Base-by-base conservation (phyloP, 1,140 invertebrate species). In the Leptonema lineaticorne region DNA sequence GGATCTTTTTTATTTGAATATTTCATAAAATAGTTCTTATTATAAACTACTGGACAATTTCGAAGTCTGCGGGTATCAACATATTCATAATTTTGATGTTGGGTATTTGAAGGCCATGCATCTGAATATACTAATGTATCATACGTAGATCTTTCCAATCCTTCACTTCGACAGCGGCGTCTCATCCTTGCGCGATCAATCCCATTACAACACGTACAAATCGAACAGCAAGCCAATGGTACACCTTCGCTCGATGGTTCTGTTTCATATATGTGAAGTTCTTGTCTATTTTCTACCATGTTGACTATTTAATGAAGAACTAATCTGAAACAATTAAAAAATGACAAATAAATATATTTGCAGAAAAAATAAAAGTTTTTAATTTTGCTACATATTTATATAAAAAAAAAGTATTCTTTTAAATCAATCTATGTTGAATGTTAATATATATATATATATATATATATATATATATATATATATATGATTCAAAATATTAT, bases 141-240 rank as follows among this genome's bases (percentile, higher is more conserved):
- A 29, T 60, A 67, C 1, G 62, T 67, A 3, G 69, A 69, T 14
- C 59, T 26, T 28, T 73, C 71, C 8, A 68, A 30, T 16, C 60
- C 66, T 45, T 73, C 71, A 37, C 71, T 73, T 22, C 68, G 62
- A 30, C 68, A 69, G 24, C 71, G 71, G 4, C 68, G 22, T 0
- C 71, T 58, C 3, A 67, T 22, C 20, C 65, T 11, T 1, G 63
- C 27, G 16, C 33, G 20, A 45, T 65, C 46, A 16, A 46, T 56
- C 4, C 24, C 37, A 16, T 69, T 53, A 20, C 57, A 72, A 20
- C 68, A 67, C 1, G 45, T 11, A 50, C 63, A 72, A 26, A 45
- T 26, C 0, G 64, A 53, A 41, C 71, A 69, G 18, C 24, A n/a
- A 22, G 24, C 24, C 24, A 4, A 4, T 2, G 53, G 53, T 2